Evolutionary conservation across 1,140 invertebrate species (phyloP).

Genomic region (Colletes gigas): DNA sequence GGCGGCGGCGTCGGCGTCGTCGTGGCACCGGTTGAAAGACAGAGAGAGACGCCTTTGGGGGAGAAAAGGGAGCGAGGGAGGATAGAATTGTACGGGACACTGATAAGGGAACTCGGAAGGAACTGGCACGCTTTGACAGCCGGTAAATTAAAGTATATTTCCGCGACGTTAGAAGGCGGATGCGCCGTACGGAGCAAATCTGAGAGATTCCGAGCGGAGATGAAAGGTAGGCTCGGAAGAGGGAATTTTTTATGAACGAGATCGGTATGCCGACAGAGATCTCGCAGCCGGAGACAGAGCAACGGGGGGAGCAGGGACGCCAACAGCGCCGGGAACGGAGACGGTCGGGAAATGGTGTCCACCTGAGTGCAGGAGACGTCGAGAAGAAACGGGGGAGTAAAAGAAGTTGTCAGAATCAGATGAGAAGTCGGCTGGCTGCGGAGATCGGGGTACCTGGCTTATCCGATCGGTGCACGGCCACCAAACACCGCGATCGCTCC

Average conservation of each 20-base stretch:
- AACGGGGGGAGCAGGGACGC: conserved; percentile 20
- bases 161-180: conserved; percentile 62
- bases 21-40: conserved; percentile 8
- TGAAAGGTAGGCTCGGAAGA: conserved; percentile 61
- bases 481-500: conserved; percentile 4
- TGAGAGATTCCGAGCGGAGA: conserved; percentile 54
- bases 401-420: conserved; percentile 66
- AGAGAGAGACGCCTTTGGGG: not conserved
- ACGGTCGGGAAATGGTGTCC: conserved; percentile 55
- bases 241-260: conserved; percentile 64
- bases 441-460: conserved; percentile 27
- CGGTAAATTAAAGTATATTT: conserved; percentile 68
- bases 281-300: too few species aligned
- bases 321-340: not conserved
- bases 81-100: conserved; percentile 44
- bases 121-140: conserved; percentile 65
- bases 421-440: conserved; percentile 21
- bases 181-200: conserved; percentile 59
- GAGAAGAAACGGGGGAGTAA: conserved; percentile 38
- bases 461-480: conserved; percentile 33
- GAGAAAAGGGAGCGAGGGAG: not conserved
- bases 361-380: conserved; percentile 47
- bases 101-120: conserved; percentile 61
- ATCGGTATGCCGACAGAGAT: conserved; percentile 50
- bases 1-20: not conserved